Base-by-base conservation (phyloP, 2,888 invertebrate genomes). In the Doris montereyensis region DNA sequence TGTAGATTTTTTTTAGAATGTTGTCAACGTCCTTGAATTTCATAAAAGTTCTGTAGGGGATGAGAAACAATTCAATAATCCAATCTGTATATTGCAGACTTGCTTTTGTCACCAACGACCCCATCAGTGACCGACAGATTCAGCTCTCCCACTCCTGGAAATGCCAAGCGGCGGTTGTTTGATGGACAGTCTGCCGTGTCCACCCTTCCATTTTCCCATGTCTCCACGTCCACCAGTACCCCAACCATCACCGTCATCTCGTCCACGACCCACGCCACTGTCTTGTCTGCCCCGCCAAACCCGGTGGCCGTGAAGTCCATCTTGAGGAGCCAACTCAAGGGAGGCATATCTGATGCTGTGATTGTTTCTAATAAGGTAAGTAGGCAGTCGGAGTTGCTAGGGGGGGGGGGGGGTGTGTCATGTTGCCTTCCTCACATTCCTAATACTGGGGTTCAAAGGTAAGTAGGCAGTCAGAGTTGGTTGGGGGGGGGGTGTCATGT, bases 81-180 rank as follows among this genome's bases (percentile, higher is more conserved):
- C n/a, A n/a, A n/a, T 17, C n/a, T 41, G 1, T 13, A 17, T 65
- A 62, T 60, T 60, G 30, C 78, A 83, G 87, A 88, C 76, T 86
- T 85, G 0, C 78, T 86, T n/a, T 84, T 83, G 77, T 90, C 90
- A 0, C 90, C 90, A 0, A 86, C 87, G 0, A 87, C 85, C 3
- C 87, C 87, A 0, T 87, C 89, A 3, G 88, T 88, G 8, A 85
- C 87, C 2, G 90, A 90, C 80, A 82, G 89, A 21, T 90, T 90
- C 81, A 88, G 86, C 87, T 85, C 90, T 2, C 90, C 90, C 0
- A 86, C 88, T 2, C 88, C 90, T 30, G 89, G 91, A 13, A 88
- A 84, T 79, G 91, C 91, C 58, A 90, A 91, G 82, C 86, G 92
- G 30, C 88, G 90, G 26, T 86, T 92, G 32, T 92, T 92, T 83